Base-by-base conservation (phyloP, 2,888 invertebrate species). In the Catocala nupta region DNA sequence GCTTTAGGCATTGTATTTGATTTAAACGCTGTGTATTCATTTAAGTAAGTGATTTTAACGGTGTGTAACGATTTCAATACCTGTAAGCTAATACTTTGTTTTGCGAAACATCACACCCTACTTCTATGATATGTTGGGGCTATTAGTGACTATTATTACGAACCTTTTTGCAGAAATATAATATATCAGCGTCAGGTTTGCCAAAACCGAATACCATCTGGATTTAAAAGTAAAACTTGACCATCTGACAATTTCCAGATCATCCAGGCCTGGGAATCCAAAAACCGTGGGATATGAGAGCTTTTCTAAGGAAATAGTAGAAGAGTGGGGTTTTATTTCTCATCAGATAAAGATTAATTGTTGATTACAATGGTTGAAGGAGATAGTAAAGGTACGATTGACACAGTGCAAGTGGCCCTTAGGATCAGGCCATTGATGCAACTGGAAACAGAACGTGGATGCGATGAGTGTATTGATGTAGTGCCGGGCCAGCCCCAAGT, bases 371-470 rank as follows among this genome's bases (percentile, higher is more conserved):
- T 93, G 93, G 88, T 85, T 63, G 92, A 92, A 55, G 81, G 81
- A 5, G 91, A 91, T 54, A 63, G 43, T 12, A 90, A 89, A 80
- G 81, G 74, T 47, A 83, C 89, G 0, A 86, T 93, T 70, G 95
- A 95, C 68, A 95, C 95, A 1, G 96, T 97, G 0, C 95, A 96
- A 84, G 98, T 98, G 47, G 98, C 98, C 0, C 90, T 98, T 0
- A 91, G 98, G 48, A 96, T 98, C 33, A 95, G 98, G 57, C 98
- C 98, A 0, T 89, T 98, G 59, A 96, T 98, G 51, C 91, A 94
- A 44, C 96, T 94, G 34, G 98, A 98, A 90, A 86, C 95, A 0
- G 95, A 95, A 0, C 95, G 96, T 77, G 98, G 98, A 0, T 98
- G 97, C 78, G 95, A 96, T 63, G 94, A 95, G 63, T 96, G 97